A percentile compares a stretch with the other conserved stretches of the same genome.
Conservation (phyloP, 2,888 invertebrate species). For the Drosophila eohydei region DNA sequence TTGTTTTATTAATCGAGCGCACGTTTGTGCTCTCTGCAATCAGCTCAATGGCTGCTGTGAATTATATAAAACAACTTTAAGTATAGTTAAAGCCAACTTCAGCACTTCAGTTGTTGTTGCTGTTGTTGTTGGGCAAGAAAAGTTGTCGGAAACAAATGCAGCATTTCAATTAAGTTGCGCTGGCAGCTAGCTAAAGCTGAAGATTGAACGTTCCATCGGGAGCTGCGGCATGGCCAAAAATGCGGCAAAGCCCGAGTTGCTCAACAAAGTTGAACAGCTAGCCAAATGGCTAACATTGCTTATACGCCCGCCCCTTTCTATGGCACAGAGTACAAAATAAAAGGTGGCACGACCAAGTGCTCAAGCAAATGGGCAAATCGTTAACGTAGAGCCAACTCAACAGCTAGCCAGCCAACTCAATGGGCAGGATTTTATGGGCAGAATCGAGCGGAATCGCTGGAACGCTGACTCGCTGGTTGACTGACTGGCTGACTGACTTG, state of each 20-base stretch:
- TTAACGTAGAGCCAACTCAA: slow-evolving; percentile 64
- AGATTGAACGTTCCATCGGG: slow-evolving; percentile 68
- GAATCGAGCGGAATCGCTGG: slow-evolving; percentile 12
- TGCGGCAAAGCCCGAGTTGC: slow-evolving; percentile 45
- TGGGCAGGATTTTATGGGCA: slow-evolving; percentile 52
- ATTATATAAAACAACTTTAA: slow-evolving; percentile 40
- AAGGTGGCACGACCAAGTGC: slow-evolving; percentile 71
- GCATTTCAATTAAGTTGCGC: slow-evolving; percentile 70
- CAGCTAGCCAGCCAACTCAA: slow-evolving; percentile 26
- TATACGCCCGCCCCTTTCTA: slow-evolving; percentile 38
- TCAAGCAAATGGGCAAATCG: slow-evolving; percentile 72
- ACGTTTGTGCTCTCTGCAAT: slow-evolving; percentile 33
- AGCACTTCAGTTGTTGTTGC: slow-evolving; percentile 21
- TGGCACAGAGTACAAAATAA: slow-evolving; percentile 29
- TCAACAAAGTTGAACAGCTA: slow-evolving; percentile 54
- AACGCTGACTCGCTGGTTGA: not conserved
- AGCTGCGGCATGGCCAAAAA: slow-evolving; percentile 37
- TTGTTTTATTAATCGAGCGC: slow-evolving; percentile 28
- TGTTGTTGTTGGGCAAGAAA: slow-evolving; percentile 28
- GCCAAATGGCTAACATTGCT: slow-evolving; percentile 57
- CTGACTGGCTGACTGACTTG: slow-evolving; percentile 13
- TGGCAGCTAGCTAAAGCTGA: slow-evolving; percentile 36
- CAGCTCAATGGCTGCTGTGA: slow-evolving; percentile 37
- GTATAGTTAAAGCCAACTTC: slow-evolving; percentile 34
- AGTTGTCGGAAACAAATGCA: slow-evolving; percentile 54